Percentiles rank a stretch among this genome's conserved stretches.
Evolutionary conservation across 2,888 invertebrate species (phyloP).

Genomic region (Cyclophora albipunctata): DNA sequence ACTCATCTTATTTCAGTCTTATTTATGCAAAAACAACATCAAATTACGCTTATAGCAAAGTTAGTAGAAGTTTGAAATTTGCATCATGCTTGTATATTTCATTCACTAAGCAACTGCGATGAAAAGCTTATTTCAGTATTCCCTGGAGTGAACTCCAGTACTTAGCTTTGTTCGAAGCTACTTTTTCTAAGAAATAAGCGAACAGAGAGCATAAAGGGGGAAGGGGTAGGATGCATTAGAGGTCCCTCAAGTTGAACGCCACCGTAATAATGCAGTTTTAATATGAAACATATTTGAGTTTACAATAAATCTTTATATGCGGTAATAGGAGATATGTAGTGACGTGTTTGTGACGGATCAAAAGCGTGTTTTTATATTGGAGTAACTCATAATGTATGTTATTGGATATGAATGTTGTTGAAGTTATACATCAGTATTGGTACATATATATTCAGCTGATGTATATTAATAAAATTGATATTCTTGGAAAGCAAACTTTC

Average conservation of each 20-base stretch:
- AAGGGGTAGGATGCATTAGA: constrained; percentile 14
- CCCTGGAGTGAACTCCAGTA: constrained; percentile 28
- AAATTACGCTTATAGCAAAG: too few species aligned
- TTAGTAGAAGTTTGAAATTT: neutral
- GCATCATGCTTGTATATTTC: constrained; percentile 9
- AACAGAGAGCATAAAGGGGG: constrained; percentile 11
- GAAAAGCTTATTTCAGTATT: constrained; percentile 34
- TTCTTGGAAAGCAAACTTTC: too few species aligned
- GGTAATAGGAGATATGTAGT: neutral
- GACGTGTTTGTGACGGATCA: too few species aligned
- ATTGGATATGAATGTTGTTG: too few species aligned
- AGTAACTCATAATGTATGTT: too few species aligned
- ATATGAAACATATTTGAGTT: too few species aligned
- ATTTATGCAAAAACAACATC: too few species aligned
- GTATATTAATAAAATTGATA: too few species aligned
- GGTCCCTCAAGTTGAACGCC: constrained; percentile 8
- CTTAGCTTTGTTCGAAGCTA: constrained; percentile 32
- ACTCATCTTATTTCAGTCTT: too few species aligned
- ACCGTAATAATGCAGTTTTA: constrained; percentile 2
- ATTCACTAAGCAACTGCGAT: constrained; percentile 24
- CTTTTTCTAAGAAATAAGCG: constrained; percentile 23
- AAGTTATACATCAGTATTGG: too few species aligned
- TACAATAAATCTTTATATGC: neutral
- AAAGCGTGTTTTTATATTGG: too few species aligned
- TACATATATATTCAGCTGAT: too few species aligned